Percentiles rank a stretch among this genome's conserved stretches.
phyloP scores from a whole-genome alignment of 2,888 invertebrate genomes.

The Macrophya annulata region DNA sequence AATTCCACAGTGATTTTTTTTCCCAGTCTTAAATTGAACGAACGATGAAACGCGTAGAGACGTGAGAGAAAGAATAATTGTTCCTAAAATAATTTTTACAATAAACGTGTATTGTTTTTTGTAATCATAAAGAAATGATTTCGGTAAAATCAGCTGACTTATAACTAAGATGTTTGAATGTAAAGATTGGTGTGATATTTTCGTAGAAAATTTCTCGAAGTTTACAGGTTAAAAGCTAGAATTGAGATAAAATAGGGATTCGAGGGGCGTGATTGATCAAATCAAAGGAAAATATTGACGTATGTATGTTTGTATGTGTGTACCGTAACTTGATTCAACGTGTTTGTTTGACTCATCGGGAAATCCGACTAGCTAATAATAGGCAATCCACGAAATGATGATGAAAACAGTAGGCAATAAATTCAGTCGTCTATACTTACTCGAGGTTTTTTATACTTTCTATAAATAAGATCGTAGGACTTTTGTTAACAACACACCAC shows the following conservation, averaged over 20 bases:
- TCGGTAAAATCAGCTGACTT: too few relatives aligned
- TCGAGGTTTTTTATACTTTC: not conserved
- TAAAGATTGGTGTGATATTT: not conserved
- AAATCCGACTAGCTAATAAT: constrained; percentile 10
- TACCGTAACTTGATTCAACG: not conserved
- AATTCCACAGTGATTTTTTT: not conserved
- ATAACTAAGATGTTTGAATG: not conserved
- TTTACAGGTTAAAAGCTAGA: not conserved
- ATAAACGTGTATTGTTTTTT: not conserved
- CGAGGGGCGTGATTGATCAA: too few relatives aligned
- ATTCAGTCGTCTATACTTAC: constrained; percentile 10
- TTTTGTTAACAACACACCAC: constrained; percentile 5
- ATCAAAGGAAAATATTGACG: not conserved
- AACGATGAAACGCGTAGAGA: not conserved
- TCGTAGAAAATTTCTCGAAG: not conserved
- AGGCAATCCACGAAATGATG: constrained; percentile 10
- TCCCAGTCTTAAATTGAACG: not conserved
- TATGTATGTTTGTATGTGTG: not conserved
- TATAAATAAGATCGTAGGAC: not conserved
- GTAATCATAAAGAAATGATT: not conserved
- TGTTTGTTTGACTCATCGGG: not conserved
- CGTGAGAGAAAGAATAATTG: not conserved
- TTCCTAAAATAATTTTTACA: not conserved
- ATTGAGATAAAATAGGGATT: not conserved
- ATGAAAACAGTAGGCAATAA: constrained; percentile 10